Conservation (phyloP, 1,140 invertebrate species). For the Ostrea denselamellosa region DNA sequence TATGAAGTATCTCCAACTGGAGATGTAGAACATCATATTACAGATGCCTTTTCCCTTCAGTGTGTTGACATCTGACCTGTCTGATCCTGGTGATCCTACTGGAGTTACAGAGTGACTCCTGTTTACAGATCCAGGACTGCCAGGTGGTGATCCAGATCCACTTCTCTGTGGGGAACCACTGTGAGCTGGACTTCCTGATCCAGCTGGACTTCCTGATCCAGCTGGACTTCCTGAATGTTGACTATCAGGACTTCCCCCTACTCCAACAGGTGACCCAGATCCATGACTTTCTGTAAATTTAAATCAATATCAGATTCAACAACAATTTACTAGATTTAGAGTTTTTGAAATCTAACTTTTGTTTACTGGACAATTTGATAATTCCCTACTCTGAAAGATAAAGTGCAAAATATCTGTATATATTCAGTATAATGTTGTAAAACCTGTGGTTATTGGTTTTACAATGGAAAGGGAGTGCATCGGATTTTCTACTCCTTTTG, state of each 20-base stretch:
- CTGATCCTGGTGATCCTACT: not conserved
- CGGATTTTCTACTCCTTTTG: too few species aligned
- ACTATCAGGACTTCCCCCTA: not conserved
- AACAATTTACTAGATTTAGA: not conserved
- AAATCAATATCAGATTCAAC: not conserved
- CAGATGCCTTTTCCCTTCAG: too few species aligned
- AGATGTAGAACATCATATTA: too few species aligned
- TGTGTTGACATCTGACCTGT: not conserved
- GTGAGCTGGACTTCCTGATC: conserved; percentile 46
- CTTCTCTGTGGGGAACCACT: conserved; percentile 48
- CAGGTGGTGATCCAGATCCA: conserved; percentile 36
- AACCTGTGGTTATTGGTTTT: too few species aligned
- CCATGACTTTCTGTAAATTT: not conserved
- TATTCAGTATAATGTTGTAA: not conserved
- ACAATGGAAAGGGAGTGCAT: too few species aligned
- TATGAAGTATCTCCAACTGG: too few species aligned
- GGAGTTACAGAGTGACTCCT: conserved; percentile 50
- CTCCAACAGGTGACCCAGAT: not conserved
- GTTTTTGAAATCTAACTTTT: not conserved
- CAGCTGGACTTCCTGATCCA: conserved; percentile 28
- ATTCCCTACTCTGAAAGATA: not conserved
- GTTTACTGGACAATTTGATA: not conserved
- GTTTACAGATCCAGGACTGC: conserved; percentile 48
- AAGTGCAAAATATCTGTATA: not conserved
- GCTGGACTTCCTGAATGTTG: conserved; percentile 39